These are phyloP conservation scores for Drosophila neutralis DNA, from an alignment of 2,888 invertebrate genomes.

Conservation along the genomic window DNA sequence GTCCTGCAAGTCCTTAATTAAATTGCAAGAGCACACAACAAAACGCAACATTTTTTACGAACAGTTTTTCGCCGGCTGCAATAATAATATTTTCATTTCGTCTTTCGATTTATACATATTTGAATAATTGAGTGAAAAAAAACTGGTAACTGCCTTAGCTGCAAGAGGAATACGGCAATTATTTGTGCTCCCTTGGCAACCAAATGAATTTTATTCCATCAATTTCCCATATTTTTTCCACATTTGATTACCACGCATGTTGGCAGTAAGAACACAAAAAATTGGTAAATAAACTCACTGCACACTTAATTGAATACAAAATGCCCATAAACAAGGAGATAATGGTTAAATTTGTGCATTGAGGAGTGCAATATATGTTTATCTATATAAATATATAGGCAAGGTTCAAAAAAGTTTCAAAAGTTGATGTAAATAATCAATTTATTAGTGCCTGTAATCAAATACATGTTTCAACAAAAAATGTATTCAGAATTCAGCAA, in stretches of 20 bases:
- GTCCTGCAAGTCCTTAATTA: conserved; percentile 41
- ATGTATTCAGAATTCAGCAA: not conserved
- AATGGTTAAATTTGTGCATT: conserved; percentile 54
- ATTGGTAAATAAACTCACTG: conserved; percentile 31
- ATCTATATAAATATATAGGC: not conserved
- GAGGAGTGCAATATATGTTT: conserved; percentile 7
- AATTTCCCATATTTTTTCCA: conserved; percentile 10
- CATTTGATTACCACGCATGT: too few species aligned
- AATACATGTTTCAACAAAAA: not conserved
- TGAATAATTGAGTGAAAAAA: conserved; percentile 16
- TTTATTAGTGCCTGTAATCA: not conserved
- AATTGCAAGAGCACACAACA: conserved; percentile 37
- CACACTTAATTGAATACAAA: conserved; percentile 55
- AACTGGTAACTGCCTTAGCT: conserved; percentile 28
- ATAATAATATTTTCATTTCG: not conserved
- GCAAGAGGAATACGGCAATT: conserved; percentile 26
- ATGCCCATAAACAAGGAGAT: conserved; percentile 35
- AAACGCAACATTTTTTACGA: not conserved
- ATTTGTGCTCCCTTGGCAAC: conserved; percentile 22
- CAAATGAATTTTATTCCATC: conserved; percentile 37
- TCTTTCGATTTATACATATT: conserved; percentile 11
- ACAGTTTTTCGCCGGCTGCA: not conserved
- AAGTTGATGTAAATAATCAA: not conserved
- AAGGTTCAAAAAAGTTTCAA: not conserved
- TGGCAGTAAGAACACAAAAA: not conserved